Base-by-base conservation (phyloP, 2,797 vertebrate species). In the Mionectes olivaceus region DNA sequence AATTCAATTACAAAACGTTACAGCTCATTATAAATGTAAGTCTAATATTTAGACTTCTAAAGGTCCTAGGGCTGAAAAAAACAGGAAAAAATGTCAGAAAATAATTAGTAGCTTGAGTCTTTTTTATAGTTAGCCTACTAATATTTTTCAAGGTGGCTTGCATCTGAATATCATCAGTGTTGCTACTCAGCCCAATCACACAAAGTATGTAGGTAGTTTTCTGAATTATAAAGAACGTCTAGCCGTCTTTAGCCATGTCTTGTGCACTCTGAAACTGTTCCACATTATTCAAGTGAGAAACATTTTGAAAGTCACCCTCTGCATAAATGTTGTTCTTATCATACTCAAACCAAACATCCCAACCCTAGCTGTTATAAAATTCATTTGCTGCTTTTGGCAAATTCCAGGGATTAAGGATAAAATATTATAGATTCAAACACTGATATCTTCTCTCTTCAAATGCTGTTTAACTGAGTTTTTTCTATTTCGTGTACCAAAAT, bases 241-340 rank as follows among this genome's bases (percentile, higher is more conserved):
- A 19, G 3, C n/a, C 80, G 49, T 73, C 41, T 53, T 67, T 44
- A 71, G 7, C 9, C 2, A 0, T 1, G 2, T 44, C 21, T 37
- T 90, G 7, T 64, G 11, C 14, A 23, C 17, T 35, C 53, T 90
- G 77, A 93, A 90, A 82, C 11, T 63, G 3, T 73, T 94, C 27
- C 55, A 84, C n/a, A 13, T 84, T 83, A 53, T 87, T 84, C 55
- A 76, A 68, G 18, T 55, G 33, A 25, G 77, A 87, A 87, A 76
- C 10, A 52, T 46, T 92, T 82, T 89, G 63, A 89, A 96, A 95
- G 80, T 84, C n/a, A 84, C 16, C 4, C 27, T 19, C 35, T 55
- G 52, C 87, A 85, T 83, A 60, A 89, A 71, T 33, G 11, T 37
- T 87, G n/a, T 75, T 86, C 50, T 88, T 94, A 82, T 92, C 63